Evolutionary conservation across 2,888 invertebrate species (phyloP).

Genomic region (Macrophya alboannulata): DNA sequence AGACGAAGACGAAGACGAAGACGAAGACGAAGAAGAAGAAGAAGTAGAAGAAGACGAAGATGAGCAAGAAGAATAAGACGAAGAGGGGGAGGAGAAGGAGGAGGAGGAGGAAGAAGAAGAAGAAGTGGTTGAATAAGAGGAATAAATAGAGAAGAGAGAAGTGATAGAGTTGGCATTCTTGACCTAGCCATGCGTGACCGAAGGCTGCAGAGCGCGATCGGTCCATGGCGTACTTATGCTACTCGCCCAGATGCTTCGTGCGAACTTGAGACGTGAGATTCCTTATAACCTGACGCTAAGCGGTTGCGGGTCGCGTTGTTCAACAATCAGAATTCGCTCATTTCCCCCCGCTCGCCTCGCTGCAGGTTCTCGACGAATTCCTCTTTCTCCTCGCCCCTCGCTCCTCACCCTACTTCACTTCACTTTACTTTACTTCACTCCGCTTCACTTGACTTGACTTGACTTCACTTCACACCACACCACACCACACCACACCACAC

Average conservation of each 20-base stretch:
- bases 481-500: too few species aligned
- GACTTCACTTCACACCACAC: too few species aligned
- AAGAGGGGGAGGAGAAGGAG: neutral
- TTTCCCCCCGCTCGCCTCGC: neutral
- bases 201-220: slow-evolving; percentile 53
- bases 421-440: neutral
- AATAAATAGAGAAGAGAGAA: slow-evolving; percentile 34
- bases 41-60: neutral
- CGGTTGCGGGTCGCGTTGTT: slow-evolving; percentile 21
- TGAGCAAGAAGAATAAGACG: neutral
- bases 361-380: slow-evolving; percentile 9
- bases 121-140: slow-evolving; percentile 11
- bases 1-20: neutral
- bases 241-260: slow-evolving; percentile 47
- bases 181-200: slow-evolving; percentile 57
- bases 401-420: neutral
- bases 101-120: neutral
- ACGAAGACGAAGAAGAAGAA: neutral
- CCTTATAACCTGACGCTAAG: slow-evolving; percentile 46
- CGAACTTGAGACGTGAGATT: slow-evolving; percentile 50
- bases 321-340: slow-evolving; percentile 39
- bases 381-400: neutral
- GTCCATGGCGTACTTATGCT: slow-evolving; percentile 49
- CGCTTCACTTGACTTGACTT: neutral
- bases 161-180: slow-evolving; percentile 55